Conservation (phyloP, 2,797 vertebrate genomes). For the Capromys pilorides region DNA sequence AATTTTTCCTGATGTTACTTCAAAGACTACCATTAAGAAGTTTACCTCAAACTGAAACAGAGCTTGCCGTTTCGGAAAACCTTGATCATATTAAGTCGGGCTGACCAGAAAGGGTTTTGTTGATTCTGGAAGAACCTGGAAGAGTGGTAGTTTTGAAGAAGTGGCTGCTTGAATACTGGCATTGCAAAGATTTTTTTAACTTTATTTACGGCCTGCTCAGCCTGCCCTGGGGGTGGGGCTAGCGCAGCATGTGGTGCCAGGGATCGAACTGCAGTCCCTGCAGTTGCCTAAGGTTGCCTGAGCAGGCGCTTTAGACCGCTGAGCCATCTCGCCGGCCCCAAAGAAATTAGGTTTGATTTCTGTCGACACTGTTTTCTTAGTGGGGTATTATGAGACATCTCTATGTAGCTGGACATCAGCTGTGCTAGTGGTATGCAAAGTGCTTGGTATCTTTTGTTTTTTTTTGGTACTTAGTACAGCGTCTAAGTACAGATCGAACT, state of each 20-base stretch:
- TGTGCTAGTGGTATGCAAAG: too few species aligned
- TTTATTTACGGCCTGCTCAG: too few species aligned
- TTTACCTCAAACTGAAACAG: slow-evolving; percentile 73
- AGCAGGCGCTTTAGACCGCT: too few species aligned
- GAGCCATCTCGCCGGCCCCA: background rate
- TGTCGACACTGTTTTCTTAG: background rate
- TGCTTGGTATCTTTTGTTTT: too few species aligned
- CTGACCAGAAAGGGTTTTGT: slow-evolving; percentile 62
- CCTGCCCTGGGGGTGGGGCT: too few species aligned
- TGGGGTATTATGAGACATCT: background rate
- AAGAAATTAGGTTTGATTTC: background rate
- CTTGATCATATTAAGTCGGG: slow-evolving; percentile 64
- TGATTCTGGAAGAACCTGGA: slow-evolving; percentile 61
- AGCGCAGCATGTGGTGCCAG: too few species aligned
- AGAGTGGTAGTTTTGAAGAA: slow-evolving; percentile 24
- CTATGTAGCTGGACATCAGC: too few species aligned
- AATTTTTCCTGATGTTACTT: slow-evolving; percentile 73
- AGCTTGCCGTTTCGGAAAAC: slow-evolving; percentile 69
- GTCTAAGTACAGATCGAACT: too few species aligned
- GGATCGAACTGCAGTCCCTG: too few species aligned
- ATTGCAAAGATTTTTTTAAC: background rate
- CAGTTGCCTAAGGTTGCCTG: too few species aligned
- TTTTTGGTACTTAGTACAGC: too few species aligned
- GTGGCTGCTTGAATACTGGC: slow-evolving; percentile 10
- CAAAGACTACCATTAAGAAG: slow-evolving; percentile 68